Evolutionary conservation across 2,113 vertebrate genomes (phyloP).

Genomic region (Anarrhichthys ocellatus): DNA sequence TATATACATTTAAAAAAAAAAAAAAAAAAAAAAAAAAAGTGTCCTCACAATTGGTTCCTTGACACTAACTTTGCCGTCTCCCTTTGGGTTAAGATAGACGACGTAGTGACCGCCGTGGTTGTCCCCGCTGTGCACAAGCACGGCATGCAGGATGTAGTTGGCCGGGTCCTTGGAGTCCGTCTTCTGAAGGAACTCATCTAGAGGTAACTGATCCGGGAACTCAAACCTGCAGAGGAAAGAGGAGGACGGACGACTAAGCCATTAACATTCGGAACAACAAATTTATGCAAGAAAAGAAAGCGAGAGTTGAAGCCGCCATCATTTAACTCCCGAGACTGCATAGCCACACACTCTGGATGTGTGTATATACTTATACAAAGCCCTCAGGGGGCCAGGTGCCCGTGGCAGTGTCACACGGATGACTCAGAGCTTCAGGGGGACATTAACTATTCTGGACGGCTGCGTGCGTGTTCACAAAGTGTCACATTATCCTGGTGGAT

Average conservation of each 20-base stretch:
- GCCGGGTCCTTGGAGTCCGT: conserved; percentile 97
- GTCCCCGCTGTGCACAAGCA: conserved; percentile 98
- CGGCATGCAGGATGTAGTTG: conserved; percentile 98
- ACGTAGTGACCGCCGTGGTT: conserved; percentile 99
- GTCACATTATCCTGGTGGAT: conserved; percentile 30
- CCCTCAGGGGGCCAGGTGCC: conserved; percentile 20
- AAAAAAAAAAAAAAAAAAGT: conserved; percentile 43
- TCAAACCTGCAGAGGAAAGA: conserved; percentile 88
- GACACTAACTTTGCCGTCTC: conserved; percentile 97
- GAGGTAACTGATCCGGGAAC: conserved; percentile 96
- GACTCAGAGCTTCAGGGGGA: conserved; percentile 47
- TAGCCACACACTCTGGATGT: background rate
- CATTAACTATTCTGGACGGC: conserved; percentile 32
- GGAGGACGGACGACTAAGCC: background rate
- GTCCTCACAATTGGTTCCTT: conserved; percentile 84
- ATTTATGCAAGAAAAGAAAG: background rate
- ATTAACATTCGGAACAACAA: background rate
- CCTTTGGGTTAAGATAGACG: conserved; percentile 99
- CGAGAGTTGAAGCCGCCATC: background rate
- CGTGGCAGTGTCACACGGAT: conserved; percentile 30
- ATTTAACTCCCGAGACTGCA: background rate
- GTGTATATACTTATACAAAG: background rate
- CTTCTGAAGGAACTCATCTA: conserved; percentile 99
- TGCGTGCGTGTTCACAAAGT: conserved; percentile 10
- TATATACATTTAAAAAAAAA: conserved; percentile 43